These are phyloP conservation scores for Troides helena DNA, from an alignment of 2,888 invertebrate species.

Conservation along the genomic window DNA sequence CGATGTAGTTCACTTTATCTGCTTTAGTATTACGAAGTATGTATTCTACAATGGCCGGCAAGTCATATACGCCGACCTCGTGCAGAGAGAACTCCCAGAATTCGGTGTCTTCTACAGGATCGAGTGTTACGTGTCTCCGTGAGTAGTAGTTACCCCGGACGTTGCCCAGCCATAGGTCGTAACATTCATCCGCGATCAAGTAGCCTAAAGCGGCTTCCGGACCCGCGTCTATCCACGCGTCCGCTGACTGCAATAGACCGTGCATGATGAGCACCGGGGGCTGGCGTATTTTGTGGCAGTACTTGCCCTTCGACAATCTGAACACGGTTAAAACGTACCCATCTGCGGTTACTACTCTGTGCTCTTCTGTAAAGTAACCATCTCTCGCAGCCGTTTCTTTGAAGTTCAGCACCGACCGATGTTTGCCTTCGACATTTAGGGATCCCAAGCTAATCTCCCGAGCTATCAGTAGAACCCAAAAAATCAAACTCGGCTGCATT, in stretches of 20 bases:
- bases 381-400: conserved; percentile 32
- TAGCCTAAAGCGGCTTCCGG: conserved; percentile 45
- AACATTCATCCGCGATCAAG: conserved; percentile 76
- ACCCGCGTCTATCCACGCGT: conserved; percentile 52
- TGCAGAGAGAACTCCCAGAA: conserved; percentile 83
- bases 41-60: conserved; percentile 82
- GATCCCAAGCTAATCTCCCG: too few species aligned
- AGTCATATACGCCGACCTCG: conserved; percentile 85
- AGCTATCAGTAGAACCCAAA: too few species aligned
- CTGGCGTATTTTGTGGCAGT: conserved; percentile 34
- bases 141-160: conserved; percentile 83
- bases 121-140: conserved; percentile 70
- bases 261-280: conserved; percentile 56
- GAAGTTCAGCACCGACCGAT: background rate
- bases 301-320: conserved; percentile 45
- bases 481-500: too few species aligned
- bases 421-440: too few species aligned
- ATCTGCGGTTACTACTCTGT: conserved; percentile 55
- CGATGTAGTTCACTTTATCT: conserved; percentile 81
- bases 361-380: conserved; percentile 55
- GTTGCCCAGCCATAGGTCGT: conserved; percentile 70
- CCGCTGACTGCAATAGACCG: conserved; percentile 56
- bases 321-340: conserved; percentile 58
- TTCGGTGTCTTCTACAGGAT: conserved; percentile 56
- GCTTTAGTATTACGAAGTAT: conserved; percentile 66